phyloP scores from a whole-genome alignment of 2,113 vertebrate genomes.

The Cervus canadensis region DNA sequence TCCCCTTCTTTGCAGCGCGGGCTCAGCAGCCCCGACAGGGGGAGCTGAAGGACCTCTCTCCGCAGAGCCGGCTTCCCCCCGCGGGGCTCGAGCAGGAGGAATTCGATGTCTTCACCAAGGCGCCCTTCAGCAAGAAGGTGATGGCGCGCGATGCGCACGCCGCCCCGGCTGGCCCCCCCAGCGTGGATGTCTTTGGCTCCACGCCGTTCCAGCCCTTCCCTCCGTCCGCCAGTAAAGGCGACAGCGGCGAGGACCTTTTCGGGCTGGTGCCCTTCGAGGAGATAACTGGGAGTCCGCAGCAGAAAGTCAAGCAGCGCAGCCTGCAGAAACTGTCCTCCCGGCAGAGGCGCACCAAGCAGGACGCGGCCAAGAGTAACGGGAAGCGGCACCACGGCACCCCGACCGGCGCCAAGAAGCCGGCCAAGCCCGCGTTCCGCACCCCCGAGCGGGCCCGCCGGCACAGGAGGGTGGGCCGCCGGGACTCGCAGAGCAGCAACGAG shows the following conservation, averaged over 20 bases:
- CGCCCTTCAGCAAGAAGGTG: slow-evolving; percentile 91
- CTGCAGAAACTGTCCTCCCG: slow-evolving; percentile 92
- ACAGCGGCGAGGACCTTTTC: slow-evolving; percentile 88
- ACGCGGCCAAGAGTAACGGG: slow-evolving; percentile 83
- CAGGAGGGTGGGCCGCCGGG: slow-evolving; percentile 90
- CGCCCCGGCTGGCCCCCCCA: slow-evolving; percentile 78
- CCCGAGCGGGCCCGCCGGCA: slow-evolving; percentile 91
- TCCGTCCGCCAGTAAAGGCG: slow-evolving; percentile 62
- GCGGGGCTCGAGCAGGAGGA: slow-evolving; percentile 83
- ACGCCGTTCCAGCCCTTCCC: slow-evolving; percentile 89
- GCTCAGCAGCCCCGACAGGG: slow-evolving; percentile 63
- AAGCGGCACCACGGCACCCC: slow-evolving; percentile 95
- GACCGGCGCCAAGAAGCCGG: slow-evolving; percentile 83
- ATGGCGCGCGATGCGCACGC: slow-evolving; percentile 76
- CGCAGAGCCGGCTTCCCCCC: slow-evolving; percentile 74
- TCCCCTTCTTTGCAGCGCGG: slow-evolving; percentile 86
- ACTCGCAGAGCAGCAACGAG: slow-evolving; percentile 98
- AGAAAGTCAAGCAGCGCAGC: slow-evolving; percentile 91
- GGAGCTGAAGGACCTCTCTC: slow-evolving; percentile 73
- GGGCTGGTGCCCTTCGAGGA: slow-evolving; percentile 87
- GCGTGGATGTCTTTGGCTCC: slow-evolving; percentile 91
- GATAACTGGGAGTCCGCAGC: slow-evolving; percentile 83
- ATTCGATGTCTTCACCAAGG: slow-evolving; percentile 95
- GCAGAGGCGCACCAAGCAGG: slow-evolving; percentile 93
- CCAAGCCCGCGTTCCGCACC: slow-evolving; percentile 91